These are phyloP conservation scores for Drosophila putrida DNA, from an alignment of 2,888 invertebrate genomes.

Conservation along the genomic window DNA sequence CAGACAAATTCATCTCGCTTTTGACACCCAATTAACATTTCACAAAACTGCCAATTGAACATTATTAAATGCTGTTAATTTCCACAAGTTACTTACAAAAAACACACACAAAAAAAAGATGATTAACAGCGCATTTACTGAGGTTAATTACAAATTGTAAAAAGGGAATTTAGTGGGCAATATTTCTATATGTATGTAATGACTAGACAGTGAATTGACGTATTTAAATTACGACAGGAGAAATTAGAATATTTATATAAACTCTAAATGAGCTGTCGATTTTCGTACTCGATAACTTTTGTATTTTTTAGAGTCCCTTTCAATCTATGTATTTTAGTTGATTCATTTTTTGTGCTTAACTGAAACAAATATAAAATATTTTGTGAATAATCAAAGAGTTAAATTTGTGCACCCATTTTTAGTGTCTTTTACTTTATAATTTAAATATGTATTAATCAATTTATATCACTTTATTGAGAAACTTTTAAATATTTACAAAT, in stretches of 20 bases:
- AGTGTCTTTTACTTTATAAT: too few relatives aligned
- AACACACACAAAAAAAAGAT: neutral
- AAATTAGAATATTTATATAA: too few relatives aligned
- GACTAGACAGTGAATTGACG: neutral
- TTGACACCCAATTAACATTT: slow-evolving; percentile 60
- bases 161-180: neutral
- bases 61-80: slow-evolving; percentile 34
- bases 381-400: too few relatives aligned
- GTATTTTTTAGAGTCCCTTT: too few relatives aligned
- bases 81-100: slow-evolving; percentile 1
- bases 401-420: too few relatives aligned
- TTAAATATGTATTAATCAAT: too few relatives aligned
- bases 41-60: slow-evolving; percentile 37
- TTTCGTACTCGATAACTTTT: too few relatives aligned
- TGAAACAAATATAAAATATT: too few relatives aligned
- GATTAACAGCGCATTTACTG: slow-evolving; percentile 14
- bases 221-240: neutral
- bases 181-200: neutral
- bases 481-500: neutral
- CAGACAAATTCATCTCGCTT: slow-evolving; percentile 39
- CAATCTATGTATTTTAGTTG: too few relatives aligned
- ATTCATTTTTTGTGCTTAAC: too few relatives aligned
- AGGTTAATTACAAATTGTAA: slow-evolving; percentile 9
- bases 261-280: too few relatives aligned
- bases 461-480: neutral